phyloP scores from a whole-genome alignment of 2,113 vertebrate species.

The Lagopus leucura region DNA sequence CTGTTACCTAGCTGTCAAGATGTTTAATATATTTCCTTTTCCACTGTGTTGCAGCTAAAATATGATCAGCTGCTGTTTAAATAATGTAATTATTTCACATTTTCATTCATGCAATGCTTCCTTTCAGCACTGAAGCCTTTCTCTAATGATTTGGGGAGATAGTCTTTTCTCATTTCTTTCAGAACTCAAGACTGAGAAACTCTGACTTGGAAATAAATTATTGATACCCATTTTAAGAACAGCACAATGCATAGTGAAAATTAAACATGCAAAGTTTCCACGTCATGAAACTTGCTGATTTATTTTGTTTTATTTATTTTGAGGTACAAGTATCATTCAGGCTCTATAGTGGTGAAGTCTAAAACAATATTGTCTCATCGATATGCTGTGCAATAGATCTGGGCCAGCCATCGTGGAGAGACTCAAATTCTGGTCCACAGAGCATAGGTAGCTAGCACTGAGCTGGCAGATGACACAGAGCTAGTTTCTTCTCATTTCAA shows the following conservation, averaged over 20 bases:
- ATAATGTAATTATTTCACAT: conserved; percentile 53
- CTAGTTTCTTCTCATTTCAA: background rate
- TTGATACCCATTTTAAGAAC: conserved; percentile 25
- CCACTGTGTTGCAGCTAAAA: conserved; percentile 40
- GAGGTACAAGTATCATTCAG: background rate
- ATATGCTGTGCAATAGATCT: background rate
- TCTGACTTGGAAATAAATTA: conserved; percentile 47
- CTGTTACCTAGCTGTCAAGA: background rate
- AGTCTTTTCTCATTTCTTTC: conserved; percentile 41
- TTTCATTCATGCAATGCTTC: conserved; percentile 27
- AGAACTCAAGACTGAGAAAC: background rate
- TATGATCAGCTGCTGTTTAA: conserved; percentile 24
- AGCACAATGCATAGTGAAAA: background rate
- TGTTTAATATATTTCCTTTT: conserved; percentile 34
- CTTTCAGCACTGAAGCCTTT: conserved; percentile 31
- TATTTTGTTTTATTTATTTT: conserved; percentile 1
- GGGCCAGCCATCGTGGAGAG: background rate
- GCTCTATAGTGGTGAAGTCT: accelerated
- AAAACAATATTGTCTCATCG: background rate
- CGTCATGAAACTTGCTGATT: background rate
- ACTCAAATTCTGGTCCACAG: background rate
- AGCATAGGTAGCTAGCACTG: accelerated
- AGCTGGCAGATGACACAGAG: background rate
- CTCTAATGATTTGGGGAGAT: conserved; percentile 43
- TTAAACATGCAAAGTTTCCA: background rate